phyloP scores from a whole-genome alignment of 2,113 vertebrate species.

The Pseudopodoces humilis region DNA sequence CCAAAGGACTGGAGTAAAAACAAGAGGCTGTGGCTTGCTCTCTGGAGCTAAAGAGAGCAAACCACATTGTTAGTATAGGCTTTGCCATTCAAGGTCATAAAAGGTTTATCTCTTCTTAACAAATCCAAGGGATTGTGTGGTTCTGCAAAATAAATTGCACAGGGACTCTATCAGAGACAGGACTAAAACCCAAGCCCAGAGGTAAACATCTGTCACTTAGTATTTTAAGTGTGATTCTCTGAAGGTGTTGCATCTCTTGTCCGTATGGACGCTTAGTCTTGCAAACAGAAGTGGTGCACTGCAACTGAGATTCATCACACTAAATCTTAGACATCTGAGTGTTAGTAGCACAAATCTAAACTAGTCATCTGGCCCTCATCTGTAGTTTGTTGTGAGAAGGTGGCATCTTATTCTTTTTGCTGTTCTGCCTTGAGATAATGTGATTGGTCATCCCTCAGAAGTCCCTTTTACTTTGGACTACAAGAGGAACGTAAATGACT shows the following conservation, averaged over 20 bases:
- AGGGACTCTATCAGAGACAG: background rate
- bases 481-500: background rate
- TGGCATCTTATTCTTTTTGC: background rate
- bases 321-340: background rate
- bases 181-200: background rate
- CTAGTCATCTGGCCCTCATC: background rate
- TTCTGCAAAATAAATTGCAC: background rate
- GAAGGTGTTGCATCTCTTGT: background rate
- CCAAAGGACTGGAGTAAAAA: background rate
- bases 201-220: background rate
- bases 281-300: background rate
- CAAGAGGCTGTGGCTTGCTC: background rate
- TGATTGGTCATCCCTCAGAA: background rate
- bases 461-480: background rate
- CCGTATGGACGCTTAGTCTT: background rate
- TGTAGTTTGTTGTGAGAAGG: background rate
- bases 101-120: background rate
- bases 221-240: background rate
- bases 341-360: background rate
- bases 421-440: background rate
- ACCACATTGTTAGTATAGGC: background rate
- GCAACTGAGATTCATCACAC: constrained; percentile 1
- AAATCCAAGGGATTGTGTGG: background rate
- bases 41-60: background rate
- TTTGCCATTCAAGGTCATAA: background rate